Base-by-base conservation (phyloP, 2,113 vertebrate species). In the Scomber colias region DNA sequence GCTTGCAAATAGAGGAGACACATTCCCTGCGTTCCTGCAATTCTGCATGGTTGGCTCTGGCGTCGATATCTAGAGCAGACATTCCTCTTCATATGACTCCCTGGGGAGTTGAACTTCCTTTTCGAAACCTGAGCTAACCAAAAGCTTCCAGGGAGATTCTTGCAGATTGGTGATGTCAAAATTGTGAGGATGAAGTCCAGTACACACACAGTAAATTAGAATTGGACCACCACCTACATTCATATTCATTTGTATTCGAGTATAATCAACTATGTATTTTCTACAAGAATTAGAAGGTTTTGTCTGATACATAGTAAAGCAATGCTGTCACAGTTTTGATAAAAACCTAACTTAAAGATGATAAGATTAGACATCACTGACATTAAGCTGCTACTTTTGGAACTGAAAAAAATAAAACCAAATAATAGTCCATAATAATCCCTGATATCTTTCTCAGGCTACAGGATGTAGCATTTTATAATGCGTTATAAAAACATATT, bases 21-120 rank as follows among this genome's bases (percentile, higher is more conserved):
- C 84, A 88, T 90, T 90, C 83, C 57, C 68, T 0, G 62, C 84
- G 35, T 87, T 89, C 86, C 65, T 53, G 62, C 10, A 40, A 68
- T 69, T 70, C 80, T 65, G 66, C 31, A 6, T 6, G 74, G 66
- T 71, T 75, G 71, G 3, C 53, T 84, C 53, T 55, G 83, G 70
- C 73, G 40, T 60, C 70, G 3, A 56, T 56, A 85, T 88, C 79
- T 54, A 35, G 49, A 74, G 19, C 79, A 77, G 49, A 65, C 79
- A 87, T 79, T 84, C 77, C 62, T 84, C 27, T 1, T 6, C 31
- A 10, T 56, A 45, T 4, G 55, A 63, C 75, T 67, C 84, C 80
- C 77, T 4, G 35, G 31, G 66, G 75, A 74, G 61, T n/a, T 82
- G 35, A 69, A 88, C 82, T 87, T 87, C 86, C 75, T 78, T 35